phyloP scores from a whole-genome alignment of 2,888 invertebrate genomes.

The Drosophila birchii region DNA sequence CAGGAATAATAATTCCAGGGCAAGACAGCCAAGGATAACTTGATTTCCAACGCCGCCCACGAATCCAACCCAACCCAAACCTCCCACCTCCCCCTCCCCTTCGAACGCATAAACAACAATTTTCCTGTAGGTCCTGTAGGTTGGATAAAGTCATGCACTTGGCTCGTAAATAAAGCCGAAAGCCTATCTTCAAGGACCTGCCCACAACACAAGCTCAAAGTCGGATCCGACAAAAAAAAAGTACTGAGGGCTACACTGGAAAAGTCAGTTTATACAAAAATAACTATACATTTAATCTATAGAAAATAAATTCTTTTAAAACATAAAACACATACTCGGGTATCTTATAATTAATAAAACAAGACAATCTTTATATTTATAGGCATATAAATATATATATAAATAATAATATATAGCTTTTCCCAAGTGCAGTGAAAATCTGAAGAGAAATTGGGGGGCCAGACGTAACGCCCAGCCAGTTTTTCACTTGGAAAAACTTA shows the following conservation, averaged over 20 bases:
- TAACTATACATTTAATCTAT: neutral
- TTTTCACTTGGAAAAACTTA: constrained; percentile 74
- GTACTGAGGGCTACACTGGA: neutral
- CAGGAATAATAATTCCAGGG: constrained; percentile 78
- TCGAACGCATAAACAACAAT: constrained; percentile 65
- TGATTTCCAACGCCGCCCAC: constrained; percentile 58
- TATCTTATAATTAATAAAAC: neutral
- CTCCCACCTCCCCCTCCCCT: neutral
- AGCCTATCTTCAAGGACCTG: constrained; percentile 56
- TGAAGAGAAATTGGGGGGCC: constrained; percentile 16
- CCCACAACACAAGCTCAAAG: constrained; percentile 32
- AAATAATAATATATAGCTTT: neutral
- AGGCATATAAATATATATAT: neutral
- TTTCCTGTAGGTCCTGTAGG: constrained; percentile 32
- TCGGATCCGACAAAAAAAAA: neutral
- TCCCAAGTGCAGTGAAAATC: neutral
- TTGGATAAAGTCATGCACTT: constrained; percentile 48
- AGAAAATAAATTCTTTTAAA: neutral
- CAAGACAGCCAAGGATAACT: constrained; percentile 64
- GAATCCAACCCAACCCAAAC: neutral
- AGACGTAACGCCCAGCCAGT: constrained; percentile 39
- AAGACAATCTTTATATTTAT: neutral
- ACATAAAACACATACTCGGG: rapidly evolving
- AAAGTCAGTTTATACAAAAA: neutral
- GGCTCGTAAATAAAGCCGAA: constrained; percentile 67